A percentile compares a stretch with the other conserved stretches of the same genome.
These are phyloP conservation scores for Pachycephus smyrnensis DNA, from an alignment of 2,888 invertebrate species.

Conservation along the genomic window DNA sequence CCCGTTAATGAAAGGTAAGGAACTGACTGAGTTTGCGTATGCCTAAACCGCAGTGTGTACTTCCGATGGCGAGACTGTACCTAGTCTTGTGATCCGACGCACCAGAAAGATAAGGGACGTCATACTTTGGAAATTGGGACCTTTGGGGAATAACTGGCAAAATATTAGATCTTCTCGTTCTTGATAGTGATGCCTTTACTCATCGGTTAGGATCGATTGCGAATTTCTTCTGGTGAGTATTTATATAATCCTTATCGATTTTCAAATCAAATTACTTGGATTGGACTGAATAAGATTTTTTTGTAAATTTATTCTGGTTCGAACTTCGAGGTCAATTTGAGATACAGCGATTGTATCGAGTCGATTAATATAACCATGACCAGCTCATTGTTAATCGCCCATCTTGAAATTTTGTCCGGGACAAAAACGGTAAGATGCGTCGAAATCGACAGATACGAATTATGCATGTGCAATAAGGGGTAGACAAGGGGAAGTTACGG, in stretches of 20 bases:
- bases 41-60: not conserved
- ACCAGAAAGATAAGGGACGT: not conserved
- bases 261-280: too few species aligned
- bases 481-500: not conserved
- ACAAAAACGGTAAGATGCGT: not conserved
- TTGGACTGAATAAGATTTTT: too few species aligned
- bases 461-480: not conserved
- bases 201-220: too few species aligned
- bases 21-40: constrained; percentile 9
- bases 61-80: not conserved
- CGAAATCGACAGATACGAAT: not conserved
- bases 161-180: not conserved
- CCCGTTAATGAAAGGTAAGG: constrained; percentile 21
- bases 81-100: not conserved
- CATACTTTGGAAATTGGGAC: not conserved
- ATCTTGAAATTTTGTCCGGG: not conserved
- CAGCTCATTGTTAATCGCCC: not conserved
- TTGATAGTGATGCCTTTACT: not conserved
- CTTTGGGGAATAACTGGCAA: not conserved
- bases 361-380: too few species aligned
- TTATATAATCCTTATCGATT: too few species aligned
- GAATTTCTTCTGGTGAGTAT: too few species aligned
- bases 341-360: too few species aligned
- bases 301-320: too few species aligned
- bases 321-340: too few species aligned